Evolutionary conservation across 1,140 invertebrate genomes (phyloP).

Genomic region (Bombus impatiens): DNA sequence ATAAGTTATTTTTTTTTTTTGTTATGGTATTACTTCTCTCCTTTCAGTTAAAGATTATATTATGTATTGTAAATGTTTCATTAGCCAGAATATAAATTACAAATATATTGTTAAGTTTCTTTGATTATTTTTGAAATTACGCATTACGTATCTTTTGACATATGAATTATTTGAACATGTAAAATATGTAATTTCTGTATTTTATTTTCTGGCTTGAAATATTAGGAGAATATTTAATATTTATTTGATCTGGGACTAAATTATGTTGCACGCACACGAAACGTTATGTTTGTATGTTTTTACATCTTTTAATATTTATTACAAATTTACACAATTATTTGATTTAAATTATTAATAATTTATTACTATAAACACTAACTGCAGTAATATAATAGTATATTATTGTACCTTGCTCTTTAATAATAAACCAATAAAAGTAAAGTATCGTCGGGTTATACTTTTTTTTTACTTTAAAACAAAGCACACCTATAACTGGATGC

Average conservation of each 20-base stretch:
- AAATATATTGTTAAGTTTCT: conserved; percentile 7
- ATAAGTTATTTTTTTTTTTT: conserved; percentile 6
- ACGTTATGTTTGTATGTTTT: conserved; percentile 70
- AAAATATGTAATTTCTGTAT: background rate
- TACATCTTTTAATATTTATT: conserved; percentile 74
- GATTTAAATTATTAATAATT: conserved; percentile 67
- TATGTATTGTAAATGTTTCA: conserved; percentile 37
- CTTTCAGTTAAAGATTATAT: conserved; percentile 24
- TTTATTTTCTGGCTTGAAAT: conserved; percentile 42
- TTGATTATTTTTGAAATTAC: background rate
- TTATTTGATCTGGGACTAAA: conserved; percentile 47
- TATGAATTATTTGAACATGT: conserved; percentile 18
- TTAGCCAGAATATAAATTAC: conserved; percentile 35
- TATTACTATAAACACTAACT: conserved; percentile 71
- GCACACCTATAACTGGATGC: background rate
- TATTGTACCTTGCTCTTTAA: conserved; percentile 65
- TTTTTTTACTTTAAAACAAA: conserved; percentile 10
- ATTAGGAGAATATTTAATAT: conserved; percentile 30
- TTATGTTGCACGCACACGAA: conserved; percentile 52
- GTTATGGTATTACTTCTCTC: conserved; percentile 6
- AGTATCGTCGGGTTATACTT: conserved; percentile 14
- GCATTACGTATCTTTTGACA: background rate
- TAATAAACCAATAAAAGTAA: conserved; percentile 63
- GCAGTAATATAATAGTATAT: conserved; percentile 65
- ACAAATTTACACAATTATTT: conserved; percentile 63